Evolutionary conservation across 2,113 vertebrate species (phyloP), one percentile per base, ranked within the genome.

Genomic region (Alces alces): DNA sequence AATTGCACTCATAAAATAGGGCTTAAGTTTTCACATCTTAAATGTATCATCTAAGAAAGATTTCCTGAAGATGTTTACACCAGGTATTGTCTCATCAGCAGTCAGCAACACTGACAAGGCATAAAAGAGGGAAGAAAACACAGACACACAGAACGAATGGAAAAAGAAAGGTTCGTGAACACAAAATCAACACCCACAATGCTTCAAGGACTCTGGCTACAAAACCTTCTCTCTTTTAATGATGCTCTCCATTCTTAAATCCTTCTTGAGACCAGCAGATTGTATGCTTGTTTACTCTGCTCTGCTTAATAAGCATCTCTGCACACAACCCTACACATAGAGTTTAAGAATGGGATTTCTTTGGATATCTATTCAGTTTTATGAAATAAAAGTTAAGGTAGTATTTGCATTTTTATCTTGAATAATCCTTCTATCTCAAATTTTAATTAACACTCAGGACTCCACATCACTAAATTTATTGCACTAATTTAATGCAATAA

Each of bases 21-120:
- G n/a, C 16, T 89, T 91, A 82, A 47, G 23, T 58, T 93, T 89
- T 87, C 78, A 88, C 21, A 91, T 27, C n/a, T 50, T 85, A 82
- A 82, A 78, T 82, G 66, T 86, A 86, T 95, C 73, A 97, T 80
- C 78, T 96, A 50, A 86, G 93, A 97, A 97, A 86, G 82, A 91
- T 66, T 93, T 21, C 76, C 16, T 82, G 47, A n/a, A 33, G 85
- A 27, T 95, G 43, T 88, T 91, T 95, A 82, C 17, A 94, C 33
- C 3, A 82, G 78, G 5, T n/a, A 76, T 23, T 80, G n/a, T 76
- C 86, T 95, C 91, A 95, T 92, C 87, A 93, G 54, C 54, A 89
- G 90, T 88, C 82, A 91, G 60, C 60, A 95, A 43, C 36, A 87
- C 33, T 70, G 91, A 85, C 30, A 91, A 88, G 36, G 3, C 39